phyloP scores from a whole-genome alignment of 2,797 vertebrate species.

The Lacerta bilineata region DNA sequence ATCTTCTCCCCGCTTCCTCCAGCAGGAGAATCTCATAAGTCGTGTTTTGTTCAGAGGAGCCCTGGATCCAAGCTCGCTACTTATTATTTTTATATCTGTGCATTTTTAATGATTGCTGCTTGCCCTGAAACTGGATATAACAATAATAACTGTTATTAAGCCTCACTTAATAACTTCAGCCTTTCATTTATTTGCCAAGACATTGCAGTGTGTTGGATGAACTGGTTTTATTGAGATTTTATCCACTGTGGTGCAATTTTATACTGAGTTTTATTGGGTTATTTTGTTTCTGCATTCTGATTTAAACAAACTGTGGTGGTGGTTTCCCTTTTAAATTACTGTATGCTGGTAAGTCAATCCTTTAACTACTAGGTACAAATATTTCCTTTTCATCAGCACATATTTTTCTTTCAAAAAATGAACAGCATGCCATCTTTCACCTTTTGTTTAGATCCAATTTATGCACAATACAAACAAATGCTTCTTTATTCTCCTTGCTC shows the following conservation, averaged over 20 bases:
- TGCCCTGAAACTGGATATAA: not conserved
- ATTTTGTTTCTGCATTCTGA: not conserved
- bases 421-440: no score
- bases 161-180: not conserved
- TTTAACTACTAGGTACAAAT: not conserved
- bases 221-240: not conserved
- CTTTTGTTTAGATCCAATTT: slow-evolving; percentile 41
- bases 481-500: slow-evolving; percentile 17
- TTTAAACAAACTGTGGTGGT: not conserved
- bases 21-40: not conserved
- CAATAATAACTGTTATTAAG: not conserved
- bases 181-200: not conserved
- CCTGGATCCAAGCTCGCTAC: not conserved
- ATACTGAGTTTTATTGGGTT: not conserved
- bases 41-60: not conserved
- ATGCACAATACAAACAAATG: not conserved
- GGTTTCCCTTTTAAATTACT: no score
- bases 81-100: not conserved
- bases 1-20: not conserved
- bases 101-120: not conserved
- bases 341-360: no score
- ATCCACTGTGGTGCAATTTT: not conserved
- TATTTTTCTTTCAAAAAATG: no score
- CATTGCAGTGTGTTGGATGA: not conserved
- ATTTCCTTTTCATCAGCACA: not conserved